phyloP scores from a whole-genome alignment of 2,113 vertebrate species.

The Uropsilus gracilis region DNA sequence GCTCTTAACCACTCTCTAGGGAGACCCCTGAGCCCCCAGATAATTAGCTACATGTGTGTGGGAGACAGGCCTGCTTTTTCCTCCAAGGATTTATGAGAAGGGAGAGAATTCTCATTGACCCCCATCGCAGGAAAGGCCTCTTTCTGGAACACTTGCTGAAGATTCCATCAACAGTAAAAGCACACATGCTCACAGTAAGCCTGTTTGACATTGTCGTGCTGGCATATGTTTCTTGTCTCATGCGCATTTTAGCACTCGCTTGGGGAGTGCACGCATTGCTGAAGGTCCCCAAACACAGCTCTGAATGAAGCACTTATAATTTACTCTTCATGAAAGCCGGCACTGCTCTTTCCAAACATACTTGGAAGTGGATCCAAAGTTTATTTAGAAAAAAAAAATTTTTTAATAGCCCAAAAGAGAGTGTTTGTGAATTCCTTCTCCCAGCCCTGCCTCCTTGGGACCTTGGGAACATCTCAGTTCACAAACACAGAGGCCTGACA shows the following conservation, averaged over 20 bases:
- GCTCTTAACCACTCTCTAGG: constrained; percentile 42
- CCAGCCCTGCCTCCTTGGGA: neutral
- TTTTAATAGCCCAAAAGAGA: constrained; percentile 19
- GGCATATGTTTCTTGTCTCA: constrained; percentile 75
- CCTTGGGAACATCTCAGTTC: neutral
- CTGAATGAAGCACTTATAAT: neutral
- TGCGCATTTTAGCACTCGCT: constrained; percentile 22
- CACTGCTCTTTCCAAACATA: constrained; percentile 62
- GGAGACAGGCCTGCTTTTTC: constrained; percentile 4
- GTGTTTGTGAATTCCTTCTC: constrained; percentile 36
- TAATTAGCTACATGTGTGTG: constrained; percentile 47
- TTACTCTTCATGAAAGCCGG: constrained; percentile 45
- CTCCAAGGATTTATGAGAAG: constrained; percentile 75
- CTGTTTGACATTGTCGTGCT: neutral
- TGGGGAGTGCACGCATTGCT: constrained; percentile 14
- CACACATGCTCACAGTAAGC: constrained; percentile 41
- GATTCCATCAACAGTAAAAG: constrained; percentile 1
- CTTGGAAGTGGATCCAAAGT: constrained; percentile 63
- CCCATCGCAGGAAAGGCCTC: constrained; percentile 54
- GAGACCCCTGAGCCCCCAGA: neutral
- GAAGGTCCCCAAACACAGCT: constrained; percentile 51
- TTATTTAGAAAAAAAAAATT: constrained; percentile 67
- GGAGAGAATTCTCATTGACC: constrained; percentile 50
- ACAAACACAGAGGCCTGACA: neutral
- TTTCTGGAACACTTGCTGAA: constrained; percentile 49